Base-by-base conservation (phyloP, 1,140 invertebrate species). In the Globodera ellingtonae region DNA sequence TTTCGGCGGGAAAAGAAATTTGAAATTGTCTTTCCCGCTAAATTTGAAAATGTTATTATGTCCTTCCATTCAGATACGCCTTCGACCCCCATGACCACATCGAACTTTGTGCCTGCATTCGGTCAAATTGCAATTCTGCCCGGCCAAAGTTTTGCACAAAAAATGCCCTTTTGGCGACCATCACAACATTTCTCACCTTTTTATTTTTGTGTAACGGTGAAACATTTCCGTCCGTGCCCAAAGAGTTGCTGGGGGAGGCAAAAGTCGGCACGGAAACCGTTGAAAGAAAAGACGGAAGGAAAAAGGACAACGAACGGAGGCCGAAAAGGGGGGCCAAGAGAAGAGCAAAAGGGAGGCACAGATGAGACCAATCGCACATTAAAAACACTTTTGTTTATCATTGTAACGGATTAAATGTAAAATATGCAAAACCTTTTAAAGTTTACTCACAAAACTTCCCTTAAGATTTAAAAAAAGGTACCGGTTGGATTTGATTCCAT, bases 11-110 rank as follows among this genome's bases (percentile, higher is more conserved):
- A 35, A 35, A 35, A 35, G 35, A 35, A 35, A 35, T 35, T 35
- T 35, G 35, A 35, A 35, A 35, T 35, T 35, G 1, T 35, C 35
- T 35, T 2, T 35, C 35, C 35, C 35, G 35, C 3, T 35, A 35
- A 35, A 35, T 35, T 35, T 35, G 35, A 75, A 52, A 52, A 21
- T 65, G 48, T 13, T 59, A 15, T 50, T 62, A 80, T 86, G 9
- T 88, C 88, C 66, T 70, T 84, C 18, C 65, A 75, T 56, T 79
- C 83, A 21, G 84, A 24, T 88, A 86, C 69, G 83, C 78, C 65
- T 85, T 87, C 62, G 86, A 87, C 18, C 62, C 84, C 13, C 44
- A 75, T 71, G 84, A 85, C 80, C 82, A 78, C 79, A 86, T 86
- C 35, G 79, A 82, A 72, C 73, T 87, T 59, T 87, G 86, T 72